Percentiles rank a stretch among this genome's conserved stretches.
Evolutionary conservation across 2,113 vertebrate species (phyloP).

Genomic region (Lanius ludovicianus): DNA sequence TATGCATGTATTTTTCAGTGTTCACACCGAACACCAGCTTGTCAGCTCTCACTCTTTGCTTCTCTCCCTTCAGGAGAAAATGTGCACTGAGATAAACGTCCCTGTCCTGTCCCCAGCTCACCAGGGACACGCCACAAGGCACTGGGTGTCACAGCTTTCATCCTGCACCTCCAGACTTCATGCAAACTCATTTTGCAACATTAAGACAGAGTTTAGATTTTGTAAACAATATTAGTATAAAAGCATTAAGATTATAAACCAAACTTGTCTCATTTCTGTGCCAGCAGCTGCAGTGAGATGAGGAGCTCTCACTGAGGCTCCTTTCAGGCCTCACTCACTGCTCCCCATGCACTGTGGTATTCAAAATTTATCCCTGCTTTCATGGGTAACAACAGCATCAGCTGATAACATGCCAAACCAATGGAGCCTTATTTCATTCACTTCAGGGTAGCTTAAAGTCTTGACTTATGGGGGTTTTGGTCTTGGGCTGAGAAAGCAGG

Average conservation of each 20-base stretch:
- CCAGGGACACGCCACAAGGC: rapidly evolving
- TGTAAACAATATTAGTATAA: background rate
- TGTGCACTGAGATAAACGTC: rapidly evolving
- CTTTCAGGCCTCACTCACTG: background rate
- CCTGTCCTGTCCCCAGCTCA: background rate
- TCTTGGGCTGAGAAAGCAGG: background rate
- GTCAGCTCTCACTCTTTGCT: background rate
- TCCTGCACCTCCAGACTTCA: background rate
- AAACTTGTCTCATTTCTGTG: background rate
- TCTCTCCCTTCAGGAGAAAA: background rate
- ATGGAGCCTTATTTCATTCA: background rate
- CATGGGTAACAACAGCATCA: background rate
- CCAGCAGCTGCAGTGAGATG: background rate
- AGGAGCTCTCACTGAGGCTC: background rate
- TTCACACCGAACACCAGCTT: background rate
- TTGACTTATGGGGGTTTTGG: background rate
- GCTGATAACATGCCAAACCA: background rate
- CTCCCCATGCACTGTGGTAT: background rate
- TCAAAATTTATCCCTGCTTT: background rate
- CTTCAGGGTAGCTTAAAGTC: background rate
- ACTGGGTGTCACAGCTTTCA: background rate
- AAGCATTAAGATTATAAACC: background rate
- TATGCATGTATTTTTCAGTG: background rate
- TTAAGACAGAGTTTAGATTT: background rate
- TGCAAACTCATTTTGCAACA: background rate